phyloP scores from a whole-genome alignment of 2,797 vertebrate genomes.

The Silurus aristotelis region DNA sequence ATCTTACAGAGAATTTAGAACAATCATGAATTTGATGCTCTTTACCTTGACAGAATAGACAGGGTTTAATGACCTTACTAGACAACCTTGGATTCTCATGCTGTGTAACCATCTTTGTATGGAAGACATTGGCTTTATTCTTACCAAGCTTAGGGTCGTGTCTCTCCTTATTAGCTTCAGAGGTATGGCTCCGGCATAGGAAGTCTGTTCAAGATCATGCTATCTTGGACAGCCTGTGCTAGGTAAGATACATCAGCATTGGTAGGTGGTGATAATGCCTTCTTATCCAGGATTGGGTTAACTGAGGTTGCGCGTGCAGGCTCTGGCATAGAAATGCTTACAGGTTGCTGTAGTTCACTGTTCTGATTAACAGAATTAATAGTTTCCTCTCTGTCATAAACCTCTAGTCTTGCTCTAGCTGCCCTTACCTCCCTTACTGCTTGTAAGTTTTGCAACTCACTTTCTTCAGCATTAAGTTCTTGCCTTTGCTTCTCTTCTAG shows the following conservation, averaged over 20 bases:
- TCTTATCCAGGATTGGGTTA: no score
- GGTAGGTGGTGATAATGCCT: no score
- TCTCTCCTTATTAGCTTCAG: not conserved
- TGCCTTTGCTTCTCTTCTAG: slow-evolving; percentile 39
- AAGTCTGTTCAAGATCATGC: no score
- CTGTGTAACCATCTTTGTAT: not conserved
- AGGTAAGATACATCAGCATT: no score
- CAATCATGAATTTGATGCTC: not conserved
- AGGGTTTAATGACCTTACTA: not conserved
- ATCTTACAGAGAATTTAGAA: not conserved
- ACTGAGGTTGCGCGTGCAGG: no score
- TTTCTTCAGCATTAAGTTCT: slow-evolving; percentile 37
- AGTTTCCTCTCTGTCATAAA: no score
- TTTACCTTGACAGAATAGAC: not conserved
- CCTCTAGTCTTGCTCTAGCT: no score
- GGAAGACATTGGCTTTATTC: not conserved
- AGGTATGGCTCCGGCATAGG: not conserved
- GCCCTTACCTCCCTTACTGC: no score
- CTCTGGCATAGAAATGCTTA: no score
- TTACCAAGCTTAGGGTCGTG: not conserved
- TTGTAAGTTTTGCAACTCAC: slow-evolving; percentile 7
- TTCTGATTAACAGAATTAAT: no score
- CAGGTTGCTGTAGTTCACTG: no score
- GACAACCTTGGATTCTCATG: not conserved
- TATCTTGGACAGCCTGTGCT: no score